These are phyloP conservation scores for Buceros bicornis DNA, from an alignment of 2,797 vertebrate genomes.

Conservation along the genomic window DNA sequence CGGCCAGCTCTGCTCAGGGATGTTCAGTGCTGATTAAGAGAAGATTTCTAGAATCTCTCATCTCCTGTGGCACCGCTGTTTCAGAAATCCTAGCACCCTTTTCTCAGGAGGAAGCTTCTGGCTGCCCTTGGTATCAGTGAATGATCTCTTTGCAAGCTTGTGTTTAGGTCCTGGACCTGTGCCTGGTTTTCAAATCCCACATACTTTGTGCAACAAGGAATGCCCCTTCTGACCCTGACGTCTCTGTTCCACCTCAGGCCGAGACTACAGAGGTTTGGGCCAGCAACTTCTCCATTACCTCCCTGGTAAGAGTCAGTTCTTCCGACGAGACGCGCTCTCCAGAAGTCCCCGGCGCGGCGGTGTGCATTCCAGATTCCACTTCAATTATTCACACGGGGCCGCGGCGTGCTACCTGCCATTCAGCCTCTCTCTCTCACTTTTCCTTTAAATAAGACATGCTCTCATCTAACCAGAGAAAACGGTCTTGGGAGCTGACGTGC, in stretches of 20 bases:
- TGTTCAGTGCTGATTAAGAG: not conserved
- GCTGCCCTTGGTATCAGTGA: not conserved
- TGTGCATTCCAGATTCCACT: conserved; percentile 73
- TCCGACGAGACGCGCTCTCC: conserved; percentile 51
- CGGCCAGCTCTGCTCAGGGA: not conserved
- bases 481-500: not conserved
- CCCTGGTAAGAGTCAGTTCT: conserved; percentile 62
- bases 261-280: conserved; percentile 30
- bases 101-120: conserved; percentile 28
- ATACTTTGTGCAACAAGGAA: not conserved
- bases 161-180: conserved; percentile 9
- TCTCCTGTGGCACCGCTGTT: not conserved
- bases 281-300: conserved; percentile 71
- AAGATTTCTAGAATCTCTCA: not conserved
- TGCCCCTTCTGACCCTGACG: not conserved
- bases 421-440: conserved; percentile 46
- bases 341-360: not conserved
- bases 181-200: conserved; percentile 39
- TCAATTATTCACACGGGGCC: conserved; percentile 64
- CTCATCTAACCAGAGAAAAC: conserved; percentile 29
- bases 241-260: not conserved
- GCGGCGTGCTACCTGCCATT: conserved; percentile 34
- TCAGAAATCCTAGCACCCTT: conserved; percentile 24
- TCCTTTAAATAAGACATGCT: conserved; percentile 71
- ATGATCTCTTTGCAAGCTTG: not conserved